Conservation (phyloP, 2,797 vertebrate species). For the Halcyon badia region DNA sequence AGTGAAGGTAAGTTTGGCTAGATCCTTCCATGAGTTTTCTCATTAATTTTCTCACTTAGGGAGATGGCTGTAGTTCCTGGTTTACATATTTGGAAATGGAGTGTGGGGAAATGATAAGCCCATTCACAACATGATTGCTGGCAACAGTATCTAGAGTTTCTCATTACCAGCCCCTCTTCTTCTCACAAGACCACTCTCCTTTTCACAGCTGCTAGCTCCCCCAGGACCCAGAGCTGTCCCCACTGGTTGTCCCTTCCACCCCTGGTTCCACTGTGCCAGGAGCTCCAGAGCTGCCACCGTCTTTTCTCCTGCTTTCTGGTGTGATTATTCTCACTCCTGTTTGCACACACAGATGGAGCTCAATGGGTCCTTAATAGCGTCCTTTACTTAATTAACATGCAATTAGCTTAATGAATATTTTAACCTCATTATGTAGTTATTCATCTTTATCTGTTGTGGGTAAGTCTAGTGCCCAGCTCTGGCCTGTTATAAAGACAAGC, state of each 20-base stretch:
- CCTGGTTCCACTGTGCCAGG: not conserved
- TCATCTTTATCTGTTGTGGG: constrained; percentile 74
- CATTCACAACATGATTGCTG: not conserved
- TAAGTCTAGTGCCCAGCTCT: constrained; percentile 58
- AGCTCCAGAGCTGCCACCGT: not conserved
- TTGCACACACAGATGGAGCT: constrained; percentile 77
- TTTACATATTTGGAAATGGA: not conserved
- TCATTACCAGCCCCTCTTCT: not conserved
- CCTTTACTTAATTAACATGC: constrained; percentile 81
- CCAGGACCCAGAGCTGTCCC: not conserved
- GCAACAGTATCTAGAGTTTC: not conserved
- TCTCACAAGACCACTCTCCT: not conserved
- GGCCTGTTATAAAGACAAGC: constrained; percentile 47
- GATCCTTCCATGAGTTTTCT: not conserved
- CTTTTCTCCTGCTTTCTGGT: constrained; percentile 26
- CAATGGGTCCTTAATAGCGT: constrained; percentile 74
- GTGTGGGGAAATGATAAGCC: not conserved
- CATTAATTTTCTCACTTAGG: not conserved
- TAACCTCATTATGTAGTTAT: constrained; percentile 73
- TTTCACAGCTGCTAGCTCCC: not conserved
- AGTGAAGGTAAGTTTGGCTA: not conserved
- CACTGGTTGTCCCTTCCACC: not conserved
- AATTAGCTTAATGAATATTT: constrained; percentile 84
- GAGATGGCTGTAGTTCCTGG: not conserved
- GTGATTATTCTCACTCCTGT: constrained; percentile 66